phyloP scores from a whole-genome alignment of 2,113 vertebrate species.

The Uria aalge region DNA sequence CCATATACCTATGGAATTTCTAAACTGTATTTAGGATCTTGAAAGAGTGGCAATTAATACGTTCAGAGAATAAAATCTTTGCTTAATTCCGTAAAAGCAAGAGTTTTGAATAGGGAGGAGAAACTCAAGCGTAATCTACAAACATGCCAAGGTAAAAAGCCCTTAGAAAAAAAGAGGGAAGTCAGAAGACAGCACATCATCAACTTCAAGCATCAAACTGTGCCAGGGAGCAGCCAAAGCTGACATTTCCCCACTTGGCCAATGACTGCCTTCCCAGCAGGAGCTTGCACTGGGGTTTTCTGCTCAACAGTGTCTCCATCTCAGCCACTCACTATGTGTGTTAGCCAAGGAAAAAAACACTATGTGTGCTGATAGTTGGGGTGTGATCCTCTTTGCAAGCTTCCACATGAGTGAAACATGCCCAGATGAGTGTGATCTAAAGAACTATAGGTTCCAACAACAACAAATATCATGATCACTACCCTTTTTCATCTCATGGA shows the following conservation, averaged over 20 bases:
- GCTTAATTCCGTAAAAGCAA: neutral
- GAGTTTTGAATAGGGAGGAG: neutral
- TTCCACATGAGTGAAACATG: neutral
- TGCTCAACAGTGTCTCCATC: neutral
- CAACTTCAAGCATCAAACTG: neutral
- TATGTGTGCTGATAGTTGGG: rapidly evolving
- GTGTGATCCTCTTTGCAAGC: neutral
- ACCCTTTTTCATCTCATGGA: rapidly evolving
- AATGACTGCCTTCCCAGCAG: neutral
- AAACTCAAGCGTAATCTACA: neutral
- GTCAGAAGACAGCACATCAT: neutral
- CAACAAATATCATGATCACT: neutral
- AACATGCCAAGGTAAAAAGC: neutral
- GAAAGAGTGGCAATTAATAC: neutral
- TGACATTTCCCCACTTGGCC: neutral
- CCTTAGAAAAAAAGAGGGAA: neutral
- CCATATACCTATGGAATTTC: neutral
- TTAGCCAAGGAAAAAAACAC: neutral
- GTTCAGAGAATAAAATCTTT: neutral
- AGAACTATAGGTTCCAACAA: neutral
- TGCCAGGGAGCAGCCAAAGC: neutral
- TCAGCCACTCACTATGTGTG: neutral
- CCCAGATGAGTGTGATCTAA: no score
- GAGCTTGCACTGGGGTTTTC: neutral
- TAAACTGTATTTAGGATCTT: neutral